A percentile compares a stretch with the other conserved stretches of the same genome.
Evolutionary conservation across 2,888 invertebrate genomes (phyloP).

Genomic region (Apamea epomidion): DNA sequence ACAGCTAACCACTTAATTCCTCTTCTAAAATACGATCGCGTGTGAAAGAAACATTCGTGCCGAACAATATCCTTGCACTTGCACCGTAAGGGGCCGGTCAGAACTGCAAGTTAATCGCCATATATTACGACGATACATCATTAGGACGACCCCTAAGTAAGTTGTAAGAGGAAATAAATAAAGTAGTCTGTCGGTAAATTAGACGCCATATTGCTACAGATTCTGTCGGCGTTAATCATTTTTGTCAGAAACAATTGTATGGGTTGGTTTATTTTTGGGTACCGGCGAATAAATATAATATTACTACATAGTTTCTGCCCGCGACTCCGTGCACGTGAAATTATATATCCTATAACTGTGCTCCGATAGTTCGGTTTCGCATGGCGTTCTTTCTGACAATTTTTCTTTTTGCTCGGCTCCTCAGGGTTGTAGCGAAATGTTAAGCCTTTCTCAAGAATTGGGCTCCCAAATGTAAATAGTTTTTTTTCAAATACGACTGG

Average conservation of each 20-base stretch:
- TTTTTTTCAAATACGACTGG: too few relatives aligned
- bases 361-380: not conserved
- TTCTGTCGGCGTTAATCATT: slow-evolving; percentile 72
- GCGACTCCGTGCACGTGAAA: too few relatives aligned
- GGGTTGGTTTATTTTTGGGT: slow-evolving; percentile 20
- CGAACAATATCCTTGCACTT: slow-evolving; percentile 76
- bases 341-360: not conserved
- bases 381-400: too few relatives aligned
- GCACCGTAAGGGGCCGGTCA: slow-evolving; percentile 76
- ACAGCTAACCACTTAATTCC: slow-evolving; percentile 79
- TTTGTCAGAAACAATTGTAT: slow-evolving; percentile 52
- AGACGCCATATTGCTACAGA: slow-evolving; percentile 67
- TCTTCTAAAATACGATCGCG: slow-evolving; percentile 82
- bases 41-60: slow-evolving; percentile 80
- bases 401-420: not conserved
- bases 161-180: slow-evolving; percentile 75
- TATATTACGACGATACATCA: slow-evolving; percentile 83
- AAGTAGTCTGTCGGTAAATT: slow-evolving; percentile 69
- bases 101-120: slow-evolving; percentile 87
- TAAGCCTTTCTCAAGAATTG: too few relatives aligned
- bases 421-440: not conserved
- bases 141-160: slow-evolving; percentile 72
- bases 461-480: too few relatives aligned
- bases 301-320: not conserved
- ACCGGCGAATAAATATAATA: not conserved